Evolutionary conservation across 2,888 invertebrate species (phyloP).

Genomic region (Serrognathus titanus): DNA sequence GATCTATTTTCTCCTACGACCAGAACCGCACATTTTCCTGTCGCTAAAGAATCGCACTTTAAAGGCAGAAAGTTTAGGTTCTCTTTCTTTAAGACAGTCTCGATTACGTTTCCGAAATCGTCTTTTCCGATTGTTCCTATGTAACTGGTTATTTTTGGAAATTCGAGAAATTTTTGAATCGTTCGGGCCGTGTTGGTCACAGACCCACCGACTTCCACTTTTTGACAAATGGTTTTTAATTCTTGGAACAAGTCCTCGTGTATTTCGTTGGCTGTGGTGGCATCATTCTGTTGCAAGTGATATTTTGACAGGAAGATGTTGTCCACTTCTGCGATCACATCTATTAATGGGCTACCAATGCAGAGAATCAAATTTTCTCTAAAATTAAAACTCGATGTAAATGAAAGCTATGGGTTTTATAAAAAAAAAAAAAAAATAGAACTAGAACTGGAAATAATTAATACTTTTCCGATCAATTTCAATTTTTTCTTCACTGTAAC

Average conservation of each 20-base stretch:
- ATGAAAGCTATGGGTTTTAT: no score
- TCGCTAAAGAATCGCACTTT: slow-evolving; percentile 16
- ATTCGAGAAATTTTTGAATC: slow-evolving; percentile 20
- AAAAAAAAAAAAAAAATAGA: no score
- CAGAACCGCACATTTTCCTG: slow-evolving; percentile 31
- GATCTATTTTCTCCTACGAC: slow-evolving; percentile 26
- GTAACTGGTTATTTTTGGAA: slow-evolving; percentile 16
- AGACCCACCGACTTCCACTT: slow-evolving; percentile 28
- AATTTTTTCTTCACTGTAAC: no score
- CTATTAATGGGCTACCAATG: slow-evolving; percentile 31
- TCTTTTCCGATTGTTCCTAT: slow-evolving; percentile 31
- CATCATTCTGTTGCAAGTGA: slow-evolving; percentile 25
- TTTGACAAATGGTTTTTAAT: slow-evolving; percentile 12
- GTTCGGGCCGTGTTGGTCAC: slow-evolving; percentile 30
- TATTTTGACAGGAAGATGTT: slow-evolving; percentile 27
- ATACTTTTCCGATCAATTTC: no score
- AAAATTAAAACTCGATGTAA: neutral
- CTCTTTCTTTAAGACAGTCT: slow-evolving; percentile 20
- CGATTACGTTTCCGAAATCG: slow-evolving; percentile 22
- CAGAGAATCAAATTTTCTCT: slow-evolving; percentile 14
- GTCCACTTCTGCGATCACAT: slow-evolving; percentile 27
- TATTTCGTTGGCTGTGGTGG: slow-evolving; percentile 13
- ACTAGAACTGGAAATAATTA: no score
- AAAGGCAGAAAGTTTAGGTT: slow-evolving; percentile 21
- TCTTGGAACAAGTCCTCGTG: slow-evolving; percentile 23